Evolutionary conservation across 2,113 vertebrate species (phyloP).

Genomic region (Pangasianodon gigas): DNA sequence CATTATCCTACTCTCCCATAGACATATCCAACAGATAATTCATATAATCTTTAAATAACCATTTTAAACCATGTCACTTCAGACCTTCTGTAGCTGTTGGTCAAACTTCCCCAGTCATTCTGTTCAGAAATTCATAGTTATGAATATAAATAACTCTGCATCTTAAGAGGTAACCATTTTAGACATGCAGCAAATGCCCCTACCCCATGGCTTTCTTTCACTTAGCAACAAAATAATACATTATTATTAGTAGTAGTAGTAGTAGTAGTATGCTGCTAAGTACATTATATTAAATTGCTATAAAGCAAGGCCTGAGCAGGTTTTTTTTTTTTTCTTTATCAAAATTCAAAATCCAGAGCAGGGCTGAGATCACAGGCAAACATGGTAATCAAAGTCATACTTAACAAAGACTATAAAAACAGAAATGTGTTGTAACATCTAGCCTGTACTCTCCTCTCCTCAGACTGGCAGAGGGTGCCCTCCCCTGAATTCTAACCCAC

Average conservation of each 20-base stretch:
- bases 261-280: background rate
- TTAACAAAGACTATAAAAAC: too few relatives aligned
- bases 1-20: background rate
- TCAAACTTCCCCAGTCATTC: background rate
- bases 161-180: background rate
- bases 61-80: background rate
- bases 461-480: background rate
- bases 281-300: background rate
- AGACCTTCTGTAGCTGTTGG: background rate
- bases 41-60: slow-evolving; percentile 14
- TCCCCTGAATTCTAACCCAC: background rate
- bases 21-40: background rate
- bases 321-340: background rate
- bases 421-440: background rate
- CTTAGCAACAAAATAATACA: background rate
- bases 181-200: background rate
- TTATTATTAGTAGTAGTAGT: background rate
- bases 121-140: background rate
- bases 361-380: background rate
- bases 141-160: background rate
- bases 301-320: background rate
- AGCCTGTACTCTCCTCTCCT: background rate
- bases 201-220: background rate
- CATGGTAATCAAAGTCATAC: too few relatives aligned
- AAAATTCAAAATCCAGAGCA: background rate